These are phyloP conservation scores for Eremobia ochroleuca DNA, from an alignment of 2,888 invertebrate genomes.

Conservation along the genomic window DNA sequence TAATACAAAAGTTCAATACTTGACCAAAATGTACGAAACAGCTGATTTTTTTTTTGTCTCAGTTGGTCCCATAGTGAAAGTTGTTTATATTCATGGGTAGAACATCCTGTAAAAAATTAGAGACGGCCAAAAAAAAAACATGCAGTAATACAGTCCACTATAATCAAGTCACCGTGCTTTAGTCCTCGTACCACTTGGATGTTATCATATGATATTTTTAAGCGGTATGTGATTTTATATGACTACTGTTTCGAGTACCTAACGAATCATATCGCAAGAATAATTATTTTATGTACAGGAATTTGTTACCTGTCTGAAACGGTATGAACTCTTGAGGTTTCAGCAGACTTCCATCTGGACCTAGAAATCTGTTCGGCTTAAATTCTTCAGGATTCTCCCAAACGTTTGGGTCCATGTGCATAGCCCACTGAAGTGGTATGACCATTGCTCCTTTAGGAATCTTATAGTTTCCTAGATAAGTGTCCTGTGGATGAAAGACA, in stretches of 20 bases:
- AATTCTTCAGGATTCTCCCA: constrained; percentile 94
- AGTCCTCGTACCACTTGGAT: no score
- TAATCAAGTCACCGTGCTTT: no score
- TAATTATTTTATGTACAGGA: neutral
- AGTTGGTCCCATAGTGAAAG: no score
- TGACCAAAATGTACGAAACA: no score
- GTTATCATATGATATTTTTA: neutral
- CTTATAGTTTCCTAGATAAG: constrained; percentile 91
- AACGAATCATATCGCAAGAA: neutral
- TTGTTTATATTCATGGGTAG: no score
- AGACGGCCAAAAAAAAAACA: no score
- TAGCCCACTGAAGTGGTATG: constrained; percentile 95
- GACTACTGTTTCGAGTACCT: neutral
- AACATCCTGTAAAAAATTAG: no score
- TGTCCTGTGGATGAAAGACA: constrained; percentile 83
- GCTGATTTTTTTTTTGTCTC: no score
- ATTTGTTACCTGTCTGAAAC: constrained; percentile 94
- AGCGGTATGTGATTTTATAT: neutral
- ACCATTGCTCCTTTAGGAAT: constrained; percentile 94
- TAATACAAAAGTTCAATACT: no score
- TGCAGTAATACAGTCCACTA: no score
- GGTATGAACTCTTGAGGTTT: constrained; percentile 94
- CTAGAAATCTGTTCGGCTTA: constrained; percentile 93
- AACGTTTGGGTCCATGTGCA: constrained; percentile 93
- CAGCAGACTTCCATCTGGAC: constrained; percentile 91